phyloP scores from a whole-genome alignment of 2,797 vertebrate genomes.

The Borostomias antarcticus region DNA sequence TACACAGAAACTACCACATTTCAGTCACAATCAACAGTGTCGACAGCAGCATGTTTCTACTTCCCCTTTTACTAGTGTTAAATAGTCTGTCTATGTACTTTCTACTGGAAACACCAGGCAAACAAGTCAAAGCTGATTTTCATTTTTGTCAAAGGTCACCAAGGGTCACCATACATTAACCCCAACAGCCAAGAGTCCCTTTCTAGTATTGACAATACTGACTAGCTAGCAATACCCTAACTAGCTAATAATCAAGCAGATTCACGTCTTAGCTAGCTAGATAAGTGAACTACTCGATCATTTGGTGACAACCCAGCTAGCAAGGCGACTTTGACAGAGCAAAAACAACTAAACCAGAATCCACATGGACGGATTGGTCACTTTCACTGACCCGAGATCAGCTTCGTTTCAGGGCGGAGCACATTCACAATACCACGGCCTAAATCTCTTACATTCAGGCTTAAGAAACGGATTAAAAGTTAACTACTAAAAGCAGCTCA shows the following conservation, averaged over 20 bases:
- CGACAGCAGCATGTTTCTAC: too few relatives aligned
- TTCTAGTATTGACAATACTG: conserved; percentile 27
- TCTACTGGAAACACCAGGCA: not conserved
- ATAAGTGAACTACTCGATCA: not conserved
- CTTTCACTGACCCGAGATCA: conserved; percentile 12
- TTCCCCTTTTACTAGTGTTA: too few relatives aligned
- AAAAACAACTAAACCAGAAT: conserved; percentile 44
- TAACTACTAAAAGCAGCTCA: conserved; percentile 18
- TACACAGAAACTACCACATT: not conserved
- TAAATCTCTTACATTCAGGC: not conserved
- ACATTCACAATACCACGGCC: not conserved
- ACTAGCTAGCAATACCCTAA: not conserved
- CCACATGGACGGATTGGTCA: conserved; percentile 47
- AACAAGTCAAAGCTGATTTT: conserved; percentile 17
- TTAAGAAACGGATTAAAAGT: conserved; percentile 4
- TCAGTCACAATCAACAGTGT: too few relatives aligned
- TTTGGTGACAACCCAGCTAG: conserved; percentile 1
- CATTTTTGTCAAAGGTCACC: conserved; percentile 41
- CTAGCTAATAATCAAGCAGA: not conserved
- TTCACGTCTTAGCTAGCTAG: not conserved
- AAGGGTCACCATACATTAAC: conserved; percentile 7
- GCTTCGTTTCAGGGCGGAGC: too few relatives aligned
- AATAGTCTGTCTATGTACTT: not conserved
- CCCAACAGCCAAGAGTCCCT: conserved; percentile 32
- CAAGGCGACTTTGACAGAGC: conserved; percentile 54